Evolutionary conservation across 30 jellyfish, hydroid and myxozoan species (phyloP), one percentile per base, ranked within the genome.

Genomic region (Phacellophora camtschatica): DNA sequence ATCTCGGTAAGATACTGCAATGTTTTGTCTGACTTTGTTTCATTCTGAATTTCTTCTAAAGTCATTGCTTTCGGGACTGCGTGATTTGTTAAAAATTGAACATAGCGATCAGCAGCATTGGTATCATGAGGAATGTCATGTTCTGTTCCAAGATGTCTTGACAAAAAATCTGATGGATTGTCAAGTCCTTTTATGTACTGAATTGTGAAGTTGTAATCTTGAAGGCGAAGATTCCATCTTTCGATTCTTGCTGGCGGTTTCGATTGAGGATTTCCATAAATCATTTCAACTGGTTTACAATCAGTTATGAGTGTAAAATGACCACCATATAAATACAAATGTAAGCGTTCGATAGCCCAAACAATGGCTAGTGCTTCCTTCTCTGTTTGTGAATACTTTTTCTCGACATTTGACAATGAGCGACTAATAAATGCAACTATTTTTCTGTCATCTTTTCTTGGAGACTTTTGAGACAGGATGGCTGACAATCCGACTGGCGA

Each of bases 371-470:
- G 12, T 45, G 25, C 58, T 45, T 45, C 58, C 19, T 45, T 45
- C 9, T 45, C 77, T 11, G 83, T 70, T 42, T 70, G 83, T 19
- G 83, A 70, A 25, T 46, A 70, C 4, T 70, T 41, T 48, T 39
- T 39, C 70, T 70, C 70, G 0, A 70, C 83, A 3, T 18, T 41
- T 11, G 54, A 39, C 32, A 70, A 46, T 8, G 92, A 8, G 20
- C 92, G 59, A 64, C 92, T 77, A 10, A 34, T 88, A 43, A 65
- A 81, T 19, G 61, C 75, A 43, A 81, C 66, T 16, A 81, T 88
- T 66, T 65, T 10, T 2, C 13, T 5, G 19, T 67, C 27, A 18
- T n/a, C 65, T 5, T 81, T 13, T 19, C 43, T 30, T 41, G 64
- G 58, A 2, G 58, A 13, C 61, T 55, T 27, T 51, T 71, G 72